These are phyloP conservation scores for Pollicipes pollicipes DNA, from an alignment of 1,140 invertebrate species.

Conservation along the genomic window DNA sequence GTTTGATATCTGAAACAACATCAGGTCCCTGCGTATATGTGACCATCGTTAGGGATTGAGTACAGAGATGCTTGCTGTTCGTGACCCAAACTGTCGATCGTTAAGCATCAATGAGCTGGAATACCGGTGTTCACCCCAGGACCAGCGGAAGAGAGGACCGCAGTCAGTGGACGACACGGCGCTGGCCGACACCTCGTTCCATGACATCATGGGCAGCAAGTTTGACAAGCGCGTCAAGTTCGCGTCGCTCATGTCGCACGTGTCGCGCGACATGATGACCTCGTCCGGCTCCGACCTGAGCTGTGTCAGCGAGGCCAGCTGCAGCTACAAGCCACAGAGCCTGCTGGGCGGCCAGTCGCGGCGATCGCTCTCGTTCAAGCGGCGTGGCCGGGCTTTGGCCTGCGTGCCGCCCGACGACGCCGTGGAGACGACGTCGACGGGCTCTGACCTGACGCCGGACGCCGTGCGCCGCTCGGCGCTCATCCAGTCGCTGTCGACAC, in stretches of 20 bases:
- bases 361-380: neutral
- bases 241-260: neutral
- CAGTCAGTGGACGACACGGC: neutral
- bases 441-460: neutral
- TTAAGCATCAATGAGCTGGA: too few species aligned
- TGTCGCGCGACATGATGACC: neutral
- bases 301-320: neutral
- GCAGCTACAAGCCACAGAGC: neutral
- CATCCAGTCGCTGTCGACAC: neutral
- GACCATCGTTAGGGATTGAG: too few species aligned
- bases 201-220: neutral
- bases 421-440: neutral
- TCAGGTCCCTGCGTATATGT: too few species aligned
- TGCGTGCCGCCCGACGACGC: neutral
- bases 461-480: neutral
- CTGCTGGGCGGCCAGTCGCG: neutral
- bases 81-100: too few species aligned
- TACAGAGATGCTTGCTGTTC: too few species aligned
- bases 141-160: neutral
- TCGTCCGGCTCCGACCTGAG: conserved; percentile 1
- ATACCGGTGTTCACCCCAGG: neutral
- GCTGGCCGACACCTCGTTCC: neutral
- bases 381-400: neutral
- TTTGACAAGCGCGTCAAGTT: conserved; percentile 3
- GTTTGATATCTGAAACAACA: too few species aligned